A percentile compares a stretch with the other conserved stretches of the same genome.
phyloP scores from a whole-genome alignment of 1,140 invertebrate genomes.

The Pseudoatta argentina region DNA sequence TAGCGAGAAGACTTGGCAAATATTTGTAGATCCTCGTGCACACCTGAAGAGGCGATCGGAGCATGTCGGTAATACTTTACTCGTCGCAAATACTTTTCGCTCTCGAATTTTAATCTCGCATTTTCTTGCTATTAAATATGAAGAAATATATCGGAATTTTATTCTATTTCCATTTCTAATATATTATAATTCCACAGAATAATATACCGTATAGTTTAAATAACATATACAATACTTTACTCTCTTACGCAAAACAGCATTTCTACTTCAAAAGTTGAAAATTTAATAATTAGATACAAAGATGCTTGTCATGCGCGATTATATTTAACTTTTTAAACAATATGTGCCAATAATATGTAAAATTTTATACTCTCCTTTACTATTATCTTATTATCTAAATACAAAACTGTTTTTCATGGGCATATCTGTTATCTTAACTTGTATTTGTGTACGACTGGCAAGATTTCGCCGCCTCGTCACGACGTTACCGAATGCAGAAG shows the following conservation, averaged over 20 bases:
- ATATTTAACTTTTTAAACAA: neutral
- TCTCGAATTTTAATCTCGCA: constrained; percentile 51
- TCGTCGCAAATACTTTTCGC: constrained; percentile 19
- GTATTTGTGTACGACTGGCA: neutral
- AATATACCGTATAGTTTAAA: constrained; percentile 21
- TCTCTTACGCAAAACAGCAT: neutral
- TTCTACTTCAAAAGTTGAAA: constrained; percentile 4
- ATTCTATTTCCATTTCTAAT: neutral
- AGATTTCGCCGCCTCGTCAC: constrained; percentile 5
- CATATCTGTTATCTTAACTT: neutral
- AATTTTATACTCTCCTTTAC: neutral
- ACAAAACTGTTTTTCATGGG: neutral
- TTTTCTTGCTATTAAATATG: constrained; percentile 19
- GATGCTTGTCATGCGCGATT: neutral
- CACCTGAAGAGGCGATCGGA: constrained; percentile 67
- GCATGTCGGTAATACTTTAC: constrained; percentile 14
- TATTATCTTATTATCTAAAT: neutral
- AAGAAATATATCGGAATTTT: neutral
- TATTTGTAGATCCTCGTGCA: constrained; percentile 63
- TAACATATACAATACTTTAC: neutral
- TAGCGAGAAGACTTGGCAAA: constrained; percentile 71
- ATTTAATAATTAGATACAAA: neutral
- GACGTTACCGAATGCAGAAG: constrained; percentile 21
- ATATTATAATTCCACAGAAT: neutral
- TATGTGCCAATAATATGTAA: neutral